Conservation (phyloP, 2,888 invertebrate species). For the Cephus pygmeus region DNA sequence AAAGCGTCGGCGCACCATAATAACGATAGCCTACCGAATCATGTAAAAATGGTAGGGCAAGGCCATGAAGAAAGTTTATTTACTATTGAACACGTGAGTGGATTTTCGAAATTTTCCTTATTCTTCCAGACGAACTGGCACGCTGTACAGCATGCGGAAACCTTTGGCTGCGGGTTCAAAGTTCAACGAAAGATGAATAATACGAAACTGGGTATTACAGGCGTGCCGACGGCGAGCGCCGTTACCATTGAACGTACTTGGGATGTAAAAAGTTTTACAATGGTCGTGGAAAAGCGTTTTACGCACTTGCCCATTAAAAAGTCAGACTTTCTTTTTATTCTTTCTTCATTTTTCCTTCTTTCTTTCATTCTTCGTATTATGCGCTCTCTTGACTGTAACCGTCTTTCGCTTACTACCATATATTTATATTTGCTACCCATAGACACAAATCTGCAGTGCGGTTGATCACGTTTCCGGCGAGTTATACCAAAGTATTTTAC, state of each 20-base stretch:
- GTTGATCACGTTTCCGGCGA: neutral
- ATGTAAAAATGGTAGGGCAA: neutral
- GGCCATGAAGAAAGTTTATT: constrained; percentile 21
- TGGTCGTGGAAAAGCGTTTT: neutral
- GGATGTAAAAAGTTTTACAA: constrained; percentile 2
- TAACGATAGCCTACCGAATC: neutral
- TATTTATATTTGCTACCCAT: neutral
- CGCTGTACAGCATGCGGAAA: neutral
- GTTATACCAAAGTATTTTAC: neutral
- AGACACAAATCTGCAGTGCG: neutral
- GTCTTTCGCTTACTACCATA: neutral
- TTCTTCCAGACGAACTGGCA: neutral
- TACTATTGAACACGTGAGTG: constrained; percentile 19
- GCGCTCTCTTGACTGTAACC: neutral
- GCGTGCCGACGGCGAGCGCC: neutral
- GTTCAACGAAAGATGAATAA: neutral
- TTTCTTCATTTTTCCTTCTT: neutral
- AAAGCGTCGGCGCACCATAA: constrained; percentile 14
- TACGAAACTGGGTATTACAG: neutral
- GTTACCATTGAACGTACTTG: neutral
- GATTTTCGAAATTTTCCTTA: constrained; percentile 10
- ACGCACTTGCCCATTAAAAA: constrained; percentile 3
- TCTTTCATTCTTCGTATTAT: neutral
- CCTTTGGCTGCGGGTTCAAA: neutral
- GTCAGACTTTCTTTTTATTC: neutral